Evolutionary conservation across 2,888 invertebrate genomes (phyloP).

Genomic region (Polyploca ridens): DNA sequence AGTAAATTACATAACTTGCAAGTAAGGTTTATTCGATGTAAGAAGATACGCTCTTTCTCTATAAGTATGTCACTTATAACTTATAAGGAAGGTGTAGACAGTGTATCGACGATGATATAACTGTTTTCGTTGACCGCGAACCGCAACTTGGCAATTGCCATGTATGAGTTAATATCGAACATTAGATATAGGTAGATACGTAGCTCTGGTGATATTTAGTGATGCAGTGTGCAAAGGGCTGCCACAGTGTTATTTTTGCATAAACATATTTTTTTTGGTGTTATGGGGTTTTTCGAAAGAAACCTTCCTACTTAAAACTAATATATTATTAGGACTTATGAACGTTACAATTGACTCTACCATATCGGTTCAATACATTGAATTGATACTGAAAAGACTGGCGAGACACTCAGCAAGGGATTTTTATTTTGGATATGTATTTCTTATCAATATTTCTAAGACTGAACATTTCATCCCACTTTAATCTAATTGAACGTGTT

Average conservation of each 20-base stretch:
- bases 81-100: conserved; percentile 49
- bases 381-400: too few relatives aligned
- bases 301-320: too few relatives aligned
- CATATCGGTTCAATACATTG: too few relatives aligned
- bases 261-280: not conserved
- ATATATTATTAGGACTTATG: too few relatives aligned
- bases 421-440: too few relatives aligned
- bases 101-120: conserved; percentile 34
- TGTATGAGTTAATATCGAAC: conserved; percentile 30
- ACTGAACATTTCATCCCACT: too few relatives aligned
- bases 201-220: not conserved
- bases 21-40: not conserved
- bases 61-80: conserved; percentile 2
- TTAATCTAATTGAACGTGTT: too few relatives aligned
- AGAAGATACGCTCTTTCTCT: not conserved
- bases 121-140: conserved; percentile 44
- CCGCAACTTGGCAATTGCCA: conserved; percentile 36
- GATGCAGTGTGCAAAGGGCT: not conserved
- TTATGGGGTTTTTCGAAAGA: too few relatives aligned
- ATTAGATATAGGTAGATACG: conserved; percentile 1
- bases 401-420: too few relatives aligned
- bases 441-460: too few relatives aligned
- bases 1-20: not conserved
- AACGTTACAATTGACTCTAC: too few relatives aligned
- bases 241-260: not conserved